Evolutionary conservation across 2,113 vertebrate species (phyloP).

Genomic region (Acrocephalus arundinaceus): DNA sequence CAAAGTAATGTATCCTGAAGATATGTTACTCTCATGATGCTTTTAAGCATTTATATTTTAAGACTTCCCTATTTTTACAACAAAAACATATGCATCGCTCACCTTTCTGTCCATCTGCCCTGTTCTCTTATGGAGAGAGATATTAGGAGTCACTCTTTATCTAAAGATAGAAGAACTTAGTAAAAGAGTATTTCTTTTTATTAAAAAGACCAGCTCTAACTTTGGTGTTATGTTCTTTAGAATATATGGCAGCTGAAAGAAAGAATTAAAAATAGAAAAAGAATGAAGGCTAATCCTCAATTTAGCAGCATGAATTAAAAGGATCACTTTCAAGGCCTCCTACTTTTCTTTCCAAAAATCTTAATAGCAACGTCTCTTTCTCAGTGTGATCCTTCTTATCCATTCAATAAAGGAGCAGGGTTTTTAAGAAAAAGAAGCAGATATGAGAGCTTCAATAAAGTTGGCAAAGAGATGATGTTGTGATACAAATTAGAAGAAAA

Average conservation of each 20-base stretch:
- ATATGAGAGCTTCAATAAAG: not conserved
- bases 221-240: not conserved
- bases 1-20: not conserved
- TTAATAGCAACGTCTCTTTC: not conserved
- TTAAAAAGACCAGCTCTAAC: not conserved
- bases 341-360: slow-evolving; percentile 12
- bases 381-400: not conserved
- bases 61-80: not conserved
- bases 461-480: not conserved
- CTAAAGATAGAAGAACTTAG: not conserved
- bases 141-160: not conserved
- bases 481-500: not conserved
- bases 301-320: slow-evolving; percentile 38
- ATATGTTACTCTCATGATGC: not conserved
- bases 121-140: not conserved
- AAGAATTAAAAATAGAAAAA: slow-evolving; percentile 4
- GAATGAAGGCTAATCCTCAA: not conserved
- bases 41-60: not conserved
- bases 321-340: not conserved
- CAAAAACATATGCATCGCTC: not conserved
- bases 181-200: not conserved
- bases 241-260: not conserved
- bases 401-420: not conserved
- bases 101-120: not conserved
- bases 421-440: not conserved